A percentile compares a stretch with the other conserved stretches of the same genome.
phyloP scores from a whole-genome alignment of 2,797 vertebrate genomes.

The Euphonia xanthogaster region DNA sequence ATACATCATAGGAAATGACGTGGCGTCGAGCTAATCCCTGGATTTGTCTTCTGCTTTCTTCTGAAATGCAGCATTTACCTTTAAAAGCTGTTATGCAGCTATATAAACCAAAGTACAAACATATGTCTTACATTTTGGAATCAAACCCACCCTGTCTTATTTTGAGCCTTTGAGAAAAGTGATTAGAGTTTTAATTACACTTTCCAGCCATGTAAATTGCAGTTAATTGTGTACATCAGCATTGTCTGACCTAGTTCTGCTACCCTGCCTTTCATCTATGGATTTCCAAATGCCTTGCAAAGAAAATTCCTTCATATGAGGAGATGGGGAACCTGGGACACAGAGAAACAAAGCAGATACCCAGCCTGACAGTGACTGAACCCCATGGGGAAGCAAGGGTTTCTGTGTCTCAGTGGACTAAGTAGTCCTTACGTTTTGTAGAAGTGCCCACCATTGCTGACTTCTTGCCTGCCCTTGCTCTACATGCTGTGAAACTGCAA shows the following conservation, averaged over 20 bases:
- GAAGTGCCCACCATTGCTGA: background rate
- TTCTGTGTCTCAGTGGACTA: background rate
- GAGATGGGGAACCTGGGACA: background rate
- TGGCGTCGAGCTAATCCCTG: constrained; percentile 27
- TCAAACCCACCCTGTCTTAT: background rate
- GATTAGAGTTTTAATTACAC: constrained; percentile 29
- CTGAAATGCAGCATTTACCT: constrained; percentile 28
- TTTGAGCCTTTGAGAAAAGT: constrained; percentile 19
- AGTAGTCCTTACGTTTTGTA: background rate
- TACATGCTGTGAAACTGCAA: background rate
- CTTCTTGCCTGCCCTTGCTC: background rate
- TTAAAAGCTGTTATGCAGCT: background rate
- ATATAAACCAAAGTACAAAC: background rate
- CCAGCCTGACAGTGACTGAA: background rate
- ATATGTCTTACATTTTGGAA: background rate
- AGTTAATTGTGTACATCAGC: constrained; percentile 14
- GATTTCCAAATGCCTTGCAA: background rate
- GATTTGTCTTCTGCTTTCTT: constrained; percentile 19
- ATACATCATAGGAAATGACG: constrained; percentile 64
- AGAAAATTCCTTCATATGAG: background rate
- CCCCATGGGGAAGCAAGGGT: background rate
- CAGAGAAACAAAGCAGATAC: background rate
- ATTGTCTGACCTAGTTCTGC: constrained; percentile 52
- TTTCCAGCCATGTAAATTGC: constrained; percentile 24
- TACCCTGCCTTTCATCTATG: constrained; percentile 4